These are phyloP conservation scores for Cantharis nigra DNA, from an alignment of 2,888 invertebrate genomes.

Conservation along the genomic window DNA sequence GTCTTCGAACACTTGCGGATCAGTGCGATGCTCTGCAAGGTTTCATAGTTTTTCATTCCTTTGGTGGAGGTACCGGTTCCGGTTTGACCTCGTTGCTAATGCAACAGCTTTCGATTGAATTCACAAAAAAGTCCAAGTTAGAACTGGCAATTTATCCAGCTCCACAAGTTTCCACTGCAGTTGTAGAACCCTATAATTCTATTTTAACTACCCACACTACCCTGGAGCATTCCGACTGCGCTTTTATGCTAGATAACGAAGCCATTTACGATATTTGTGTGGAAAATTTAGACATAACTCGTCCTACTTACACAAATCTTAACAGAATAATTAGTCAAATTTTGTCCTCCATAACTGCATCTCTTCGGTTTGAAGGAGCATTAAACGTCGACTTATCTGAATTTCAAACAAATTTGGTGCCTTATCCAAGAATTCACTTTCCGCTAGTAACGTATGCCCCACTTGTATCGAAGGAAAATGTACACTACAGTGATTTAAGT, in stretches of 20 bases:
- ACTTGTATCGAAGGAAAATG: constrained; percentile 62
- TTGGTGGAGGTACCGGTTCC: constrained; percentile 80
- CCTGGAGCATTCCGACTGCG: constrained; percentile 64
- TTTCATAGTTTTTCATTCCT: constrained; percentile 61
- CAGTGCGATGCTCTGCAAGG: constrained; percentile 63
- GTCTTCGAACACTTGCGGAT: constrained; percentile 69
- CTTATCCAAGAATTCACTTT: constrained; percentile 62
- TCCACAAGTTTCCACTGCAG: constrained; percentile 63
- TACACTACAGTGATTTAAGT: constrained; percentile 57
- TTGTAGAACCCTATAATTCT: constrained; percentile 67
- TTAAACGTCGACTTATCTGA: constrained; percentile 65
- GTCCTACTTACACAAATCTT: constrained; percentile 66
- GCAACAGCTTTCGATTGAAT: constrained; percentile 66
- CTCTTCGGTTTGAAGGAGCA: constrained; percentile 64
- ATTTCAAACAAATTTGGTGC: constrained; percentile 62
- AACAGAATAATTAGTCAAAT: constrained; percentile 64
- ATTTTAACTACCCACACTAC: constrained; percentile 68
- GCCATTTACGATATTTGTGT: constrained; percentile 61
- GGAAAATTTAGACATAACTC: constrained; percentile 62
- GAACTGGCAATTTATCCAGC: constrained; percentile 68
- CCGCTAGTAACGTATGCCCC: constrained; percentile 62
- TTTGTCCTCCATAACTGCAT: constrained; percentile 64
- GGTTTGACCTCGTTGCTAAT: constrained; percentile 83
- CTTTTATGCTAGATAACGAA: constrained; percentile 80
- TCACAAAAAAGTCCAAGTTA: constrained; percentile 57